A percentile compares a stretch with the other conserved stretches of the same genome.
These are phyloP conservation scores for Drosophila novamexicana DNA, from an alignment of 1,140 invertebrate genomes.

Conservation along the genomic window DNA sequence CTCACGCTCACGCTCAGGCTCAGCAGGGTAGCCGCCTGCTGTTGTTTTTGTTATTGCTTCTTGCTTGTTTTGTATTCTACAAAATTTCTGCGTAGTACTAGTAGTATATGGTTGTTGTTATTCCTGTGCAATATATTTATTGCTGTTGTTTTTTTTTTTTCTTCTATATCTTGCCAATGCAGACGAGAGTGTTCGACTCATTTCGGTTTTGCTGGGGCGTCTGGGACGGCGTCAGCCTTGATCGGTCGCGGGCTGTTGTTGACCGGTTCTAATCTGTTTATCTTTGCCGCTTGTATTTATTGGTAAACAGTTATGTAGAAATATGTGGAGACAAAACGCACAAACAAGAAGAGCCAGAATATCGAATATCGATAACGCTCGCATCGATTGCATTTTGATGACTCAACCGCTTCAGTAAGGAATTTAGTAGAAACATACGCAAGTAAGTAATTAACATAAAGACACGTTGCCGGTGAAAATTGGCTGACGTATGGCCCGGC, in stretches of 20 bases:
- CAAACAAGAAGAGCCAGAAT: slow-evolving; percentile 31
- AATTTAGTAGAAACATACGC: background rate
- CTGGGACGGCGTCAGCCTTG: slow-evolving; percentile 48
- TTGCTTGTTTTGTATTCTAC: slow-evolving; percentile 56
- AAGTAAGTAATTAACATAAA: slow-evolving; percentile 55
- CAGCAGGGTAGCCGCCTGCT: slow-evolving; percentile 36
- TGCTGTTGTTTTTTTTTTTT: slow-evolving; percentile 22
- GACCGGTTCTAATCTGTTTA: slow-evolving; percentile 62
- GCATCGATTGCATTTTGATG: slow-evolving; percentile 36
- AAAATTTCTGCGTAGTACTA: slow-evolving; percentile 73
- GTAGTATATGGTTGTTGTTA: slow-evolving; percentile 30
- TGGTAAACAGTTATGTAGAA: slow-evolving; percentile 69
- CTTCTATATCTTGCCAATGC: slow-evolving; percentile 46
- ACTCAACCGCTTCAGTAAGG: slow-evolving; percentile 32
- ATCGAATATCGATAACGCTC: slow-evolving; percentile 25
- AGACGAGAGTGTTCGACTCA: slow-evolving; percentile 47
- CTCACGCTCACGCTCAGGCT: slow-evolving; percentile 21
- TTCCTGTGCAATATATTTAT: slow-evolving; percentile 19
- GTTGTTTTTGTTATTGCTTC: slow-evolving; percentile 50
- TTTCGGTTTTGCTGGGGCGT: slow-evolving; percentile 12
- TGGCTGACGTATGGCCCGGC: slow-evolving; percentile 55
- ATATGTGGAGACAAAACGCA: slow-evolving; percentile 20
- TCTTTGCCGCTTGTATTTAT: slow-evolving; percentile 61
- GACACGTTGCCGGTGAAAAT: slow-evolving; percentile 64
- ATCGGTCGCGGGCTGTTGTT: slow-evolving; percentile 38